Evolutionary conservation across 2,797 vertebrate genomes (phyloP).

Genomic region (Eupleurogrammus muticus): DNA sequence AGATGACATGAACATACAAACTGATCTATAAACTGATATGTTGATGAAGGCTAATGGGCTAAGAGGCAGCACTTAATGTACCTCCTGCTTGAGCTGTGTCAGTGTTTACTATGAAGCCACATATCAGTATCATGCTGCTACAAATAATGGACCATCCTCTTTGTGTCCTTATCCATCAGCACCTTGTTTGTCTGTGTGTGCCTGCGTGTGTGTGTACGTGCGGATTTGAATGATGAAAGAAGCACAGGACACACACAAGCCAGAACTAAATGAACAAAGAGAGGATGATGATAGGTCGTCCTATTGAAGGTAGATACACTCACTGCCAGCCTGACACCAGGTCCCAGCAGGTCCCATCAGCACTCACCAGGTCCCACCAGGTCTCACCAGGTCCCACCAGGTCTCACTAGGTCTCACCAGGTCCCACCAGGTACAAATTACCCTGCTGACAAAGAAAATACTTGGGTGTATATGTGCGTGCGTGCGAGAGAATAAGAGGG

Average conservation of each 20-base stretch:
- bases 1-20: constrained; percentile 2
- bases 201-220: not conserved
- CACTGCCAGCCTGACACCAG: constrained; percentile 19
- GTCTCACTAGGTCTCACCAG: too few species aligned
- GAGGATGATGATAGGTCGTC: constrained; percentile 22
- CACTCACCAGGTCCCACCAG: too few species aligned
- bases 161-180: constrained; percentile 7
- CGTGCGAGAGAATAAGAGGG: not conserved
- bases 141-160: constrained; percentile 13
- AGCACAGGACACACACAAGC: constrained; percentile 24
- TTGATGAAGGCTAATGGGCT: not conserved
- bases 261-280: constrained; percentile 18
- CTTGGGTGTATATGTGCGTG: constrained; percentile 12
- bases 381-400: too few species aligned
- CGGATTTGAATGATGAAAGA: constrained; percentile 33
- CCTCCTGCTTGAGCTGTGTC: not conserved
- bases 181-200: constrained; percentile 1
- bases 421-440: constrained; percentile 19
- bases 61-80: not conserved
- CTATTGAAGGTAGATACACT: constrained; percentile 25
- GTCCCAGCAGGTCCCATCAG: constrained; percentile 5
- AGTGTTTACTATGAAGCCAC: constrained; percentile 15
- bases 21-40: not conserved
- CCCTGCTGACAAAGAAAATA: constrained; percentile 10
- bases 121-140: not conserved